phyloP scores from a whole-genome alignment of 2,888 invertebrate species.

The Calliopum simillimum region DNA sequence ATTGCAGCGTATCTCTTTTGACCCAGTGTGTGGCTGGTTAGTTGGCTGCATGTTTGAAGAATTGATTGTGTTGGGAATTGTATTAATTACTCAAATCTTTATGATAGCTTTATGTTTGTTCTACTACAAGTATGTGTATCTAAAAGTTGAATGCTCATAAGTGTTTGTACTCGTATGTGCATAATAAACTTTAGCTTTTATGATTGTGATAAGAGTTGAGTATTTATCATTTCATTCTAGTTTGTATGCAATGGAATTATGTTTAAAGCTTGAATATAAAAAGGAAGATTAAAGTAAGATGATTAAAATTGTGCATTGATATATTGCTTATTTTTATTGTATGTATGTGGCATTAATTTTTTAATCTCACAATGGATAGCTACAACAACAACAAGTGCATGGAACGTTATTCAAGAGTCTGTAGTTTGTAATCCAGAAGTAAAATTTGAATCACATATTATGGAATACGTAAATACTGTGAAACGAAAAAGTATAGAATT shows the following conservation, averaged over 20 bases:
- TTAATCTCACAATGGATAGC: too few species aligned
- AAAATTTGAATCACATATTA: too few species aligned
- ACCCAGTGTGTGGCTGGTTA: not conserved
- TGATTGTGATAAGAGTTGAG: conserved; percentile 12
- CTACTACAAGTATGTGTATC: not conserved
- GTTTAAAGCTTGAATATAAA: too few species aligned
- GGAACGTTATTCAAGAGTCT: too few species aligned
- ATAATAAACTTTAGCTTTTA: conserved; percentile 1
- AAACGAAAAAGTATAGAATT: too few species aligned
- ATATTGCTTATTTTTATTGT: too few species aligned
- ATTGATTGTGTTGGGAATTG: conserved; percentile 50
- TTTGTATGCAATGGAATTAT: not conserved
- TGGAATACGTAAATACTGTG: too few species aligned
- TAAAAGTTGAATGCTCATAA: not conserved
- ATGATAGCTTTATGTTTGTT: conserved; percentile 37
- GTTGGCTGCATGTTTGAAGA: conserved; percentile 31
- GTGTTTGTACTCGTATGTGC: not conserved
- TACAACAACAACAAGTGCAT: too few species aligned
- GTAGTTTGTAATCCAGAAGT: too few species aligned
- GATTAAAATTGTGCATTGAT: too few species aligned
- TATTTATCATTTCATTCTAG: not conserved
- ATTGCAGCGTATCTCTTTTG: conserved; percentile 5
- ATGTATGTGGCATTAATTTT: too few species aligned
- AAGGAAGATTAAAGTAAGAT: too few species aligned
- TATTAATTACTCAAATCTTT: conserved; percentile 49